A percentile compares a stretch with the other conserved stretches of the same genome.
These are phyloP conservation scores for Agrilus biguttatus DNA, from an alignment of 2,888 invertebrate species.

Conservation along the genomic window DNA sequence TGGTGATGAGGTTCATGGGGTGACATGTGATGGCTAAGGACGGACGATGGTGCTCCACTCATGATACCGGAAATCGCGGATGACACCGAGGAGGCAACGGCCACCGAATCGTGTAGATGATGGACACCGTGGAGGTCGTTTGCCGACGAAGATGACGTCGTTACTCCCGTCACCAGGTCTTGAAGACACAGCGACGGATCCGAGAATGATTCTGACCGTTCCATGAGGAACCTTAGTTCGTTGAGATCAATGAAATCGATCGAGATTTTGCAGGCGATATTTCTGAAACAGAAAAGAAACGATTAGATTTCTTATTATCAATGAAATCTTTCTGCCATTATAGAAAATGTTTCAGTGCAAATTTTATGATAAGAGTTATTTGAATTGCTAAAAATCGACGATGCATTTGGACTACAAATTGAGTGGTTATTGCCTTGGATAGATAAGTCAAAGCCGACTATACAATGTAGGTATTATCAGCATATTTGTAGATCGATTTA, in stretches of 20 bases:
- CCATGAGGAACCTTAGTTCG: conserved; percentile 30
- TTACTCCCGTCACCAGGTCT: conserved; percentile 51
- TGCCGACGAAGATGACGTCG: conserved; percentile 32
- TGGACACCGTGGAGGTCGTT: conserved; percentile 37
- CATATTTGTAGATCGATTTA: too few species aligned
- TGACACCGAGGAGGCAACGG: conserved; percentile 16
- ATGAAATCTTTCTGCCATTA: too few species aligned
- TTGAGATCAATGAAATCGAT: not conserved
- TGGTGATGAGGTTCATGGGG: conserved; percentile 41
- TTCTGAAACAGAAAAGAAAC: too few species aligned
- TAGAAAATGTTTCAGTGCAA: too few species aligned
- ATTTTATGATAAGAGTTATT: too few species aligned
- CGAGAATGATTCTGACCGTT: conserved; percentile 52
- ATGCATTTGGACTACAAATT: too few species aligned
- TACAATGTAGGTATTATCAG: too few species aligned
- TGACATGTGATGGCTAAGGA: conserved; percentile 34
- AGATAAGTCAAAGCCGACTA: too few species aligned
- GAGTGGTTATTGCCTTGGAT: too few species aligned
- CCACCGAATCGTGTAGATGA: conserved; percentile 40
- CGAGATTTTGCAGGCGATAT: too few species aligned
- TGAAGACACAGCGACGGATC: conserved; percentile 61
- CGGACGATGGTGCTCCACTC: conserved; percentile 35
- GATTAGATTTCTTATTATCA: too few species aligned
- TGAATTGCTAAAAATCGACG: too few species aligned
- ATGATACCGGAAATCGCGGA: conserved; percentile 40